A percentile compares a stretch with the other conserved stretches of the same genome.
Conservation (phyloP, 2,797 vertebrate species). For the Selene dorsalis region DNA sequence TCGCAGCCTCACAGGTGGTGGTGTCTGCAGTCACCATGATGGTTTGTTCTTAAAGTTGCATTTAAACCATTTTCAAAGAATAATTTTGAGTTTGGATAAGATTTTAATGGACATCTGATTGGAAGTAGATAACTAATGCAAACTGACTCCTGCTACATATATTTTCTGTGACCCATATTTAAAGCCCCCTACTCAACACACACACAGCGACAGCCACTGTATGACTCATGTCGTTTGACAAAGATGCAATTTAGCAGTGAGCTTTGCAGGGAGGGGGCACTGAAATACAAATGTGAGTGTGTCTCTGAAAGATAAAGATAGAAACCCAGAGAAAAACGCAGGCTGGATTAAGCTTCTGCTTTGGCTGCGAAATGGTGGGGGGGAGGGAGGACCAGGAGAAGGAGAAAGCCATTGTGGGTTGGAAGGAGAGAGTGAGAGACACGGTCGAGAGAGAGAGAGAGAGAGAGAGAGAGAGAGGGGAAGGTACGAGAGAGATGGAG, state of each 20-base stretch:
- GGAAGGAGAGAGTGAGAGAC: conserved; percentile 16
- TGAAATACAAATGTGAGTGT: conserved; percentile 52
- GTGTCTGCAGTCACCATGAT: neutral
- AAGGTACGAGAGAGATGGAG: conserved; percentile 56
- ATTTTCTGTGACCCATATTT: conserved; percentile 43
- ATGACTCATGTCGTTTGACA: conserved; percentile 80
- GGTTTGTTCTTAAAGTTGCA: neutral
- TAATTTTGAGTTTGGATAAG: neutral
- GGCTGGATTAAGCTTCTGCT: conserved; percentile 76
- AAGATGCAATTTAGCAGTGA: conserved; percentile 73
- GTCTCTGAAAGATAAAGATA: conserved; percentile 66
- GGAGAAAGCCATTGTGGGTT: conserved; percentile 58
- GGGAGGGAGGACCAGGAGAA: conserved; percentile 48
- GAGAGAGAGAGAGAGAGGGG: conserved; percentile 3
- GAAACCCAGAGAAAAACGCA: conserved; percentile 61
- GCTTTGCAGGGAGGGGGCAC: conserved; percentile 33
- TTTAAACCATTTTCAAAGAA: neutral
- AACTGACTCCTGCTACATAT: neutral
- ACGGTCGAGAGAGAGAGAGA: conserved; percentile 2
- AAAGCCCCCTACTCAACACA: conserved; percentile 22
- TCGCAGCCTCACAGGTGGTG: neutral
- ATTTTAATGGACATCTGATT: neutral
- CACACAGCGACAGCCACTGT: conserved; percentile 30
- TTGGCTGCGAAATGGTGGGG: conserved; percentile 41
- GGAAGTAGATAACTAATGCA: neutral